These are phyloP conservation scores for Vanessa tameamea DNA, from an alignment of 1,140 invertebrate genomes.

Conservation along the genomic window DNA sequence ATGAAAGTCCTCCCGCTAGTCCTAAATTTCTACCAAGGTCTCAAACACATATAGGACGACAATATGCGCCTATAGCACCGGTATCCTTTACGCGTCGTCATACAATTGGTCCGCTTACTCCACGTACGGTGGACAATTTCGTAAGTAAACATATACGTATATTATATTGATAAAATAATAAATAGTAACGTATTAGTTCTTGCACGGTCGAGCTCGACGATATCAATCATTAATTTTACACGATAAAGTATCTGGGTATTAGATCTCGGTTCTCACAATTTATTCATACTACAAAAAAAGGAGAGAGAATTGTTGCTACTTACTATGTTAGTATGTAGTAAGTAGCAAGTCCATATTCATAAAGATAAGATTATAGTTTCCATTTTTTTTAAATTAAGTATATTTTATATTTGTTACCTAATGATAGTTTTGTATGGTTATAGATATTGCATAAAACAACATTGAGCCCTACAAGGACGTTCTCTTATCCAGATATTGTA, in stretches of 20 bases:
- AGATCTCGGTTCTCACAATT: too few species aligned
- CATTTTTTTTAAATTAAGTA: background rate
- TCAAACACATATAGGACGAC: slow-evolving; percentile 42
- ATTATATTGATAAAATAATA: too few species aligned
- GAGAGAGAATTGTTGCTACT: too few species aligned
- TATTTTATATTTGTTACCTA: background rate
- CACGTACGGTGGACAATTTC: slow-evolving; percentile 41
- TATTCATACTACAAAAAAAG: too few species aligned
- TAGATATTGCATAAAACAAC: slow-evolving; percentile 41
- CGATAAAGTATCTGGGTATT: too few species aligned
- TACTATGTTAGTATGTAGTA: too few species aligned
- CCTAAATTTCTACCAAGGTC: slow-evolving; percentile 57
- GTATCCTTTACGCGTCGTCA: slow-evolving; percentile 52
- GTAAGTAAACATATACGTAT: slow-evolving; percentile 38
- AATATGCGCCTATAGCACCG: slow-evolving; percentile 61
- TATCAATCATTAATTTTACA: too few species aligned
- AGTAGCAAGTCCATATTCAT: too few species aligned
- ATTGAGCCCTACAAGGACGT: slow-evolving; percentile 46
- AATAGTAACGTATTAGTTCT: too few species aligned
- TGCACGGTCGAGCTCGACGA: too few species aligned
- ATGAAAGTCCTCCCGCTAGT: slow-evolving; percentile 60
- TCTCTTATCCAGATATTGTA: slow-evolving; percentile 35
- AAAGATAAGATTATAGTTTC: too few species aligned
- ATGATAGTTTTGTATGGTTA: slow-evolving; percentile 8
- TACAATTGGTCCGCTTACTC: slow-evolving; percentile 46